Conservation (phyloP, 2,888 invertebrate genomes). For the Steinernema scapterisci region DNA sequence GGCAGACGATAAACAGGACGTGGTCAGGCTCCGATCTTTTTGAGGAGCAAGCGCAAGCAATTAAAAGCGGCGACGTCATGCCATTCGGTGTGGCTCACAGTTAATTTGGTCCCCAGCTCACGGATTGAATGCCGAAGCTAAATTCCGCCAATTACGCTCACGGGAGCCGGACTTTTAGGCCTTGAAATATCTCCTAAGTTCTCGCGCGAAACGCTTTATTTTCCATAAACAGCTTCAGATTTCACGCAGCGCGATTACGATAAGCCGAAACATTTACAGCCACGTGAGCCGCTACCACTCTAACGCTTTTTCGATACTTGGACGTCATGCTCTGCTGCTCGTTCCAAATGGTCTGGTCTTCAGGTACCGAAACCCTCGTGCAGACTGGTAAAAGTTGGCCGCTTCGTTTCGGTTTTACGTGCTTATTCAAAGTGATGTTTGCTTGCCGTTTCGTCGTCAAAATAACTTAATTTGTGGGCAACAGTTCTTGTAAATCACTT, state of each 20-base stretch:
- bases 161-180: not conserved
- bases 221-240: not conserved
- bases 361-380: too few species aligned
- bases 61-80: constrained; percentile 20
- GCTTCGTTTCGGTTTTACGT: too few species aligned
- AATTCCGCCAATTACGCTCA: constrained; percentile 23
- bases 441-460: too few species aligned
- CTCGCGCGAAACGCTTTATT: not conserved
- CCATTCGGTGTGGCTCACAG: not conserved
- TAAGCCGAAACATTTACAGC: constrained; percentile 5
- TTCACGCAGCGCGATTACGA: constrained; percentile 16
- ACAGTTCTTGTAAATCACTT: too few species aligned
- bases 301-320: too few species aligned
- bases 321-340: too few species aligned
- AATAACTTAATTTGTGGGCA: too few species aligned
- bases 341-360: too few species aligned
- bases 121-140: constrained; percentile 17
- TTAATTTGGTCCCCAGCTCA: not conserved
- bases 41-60: not conserved
- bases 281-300: too few species aligned
- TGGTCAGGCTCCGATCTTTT: not conserved
- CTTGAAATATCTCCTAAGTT: too few species aligned
- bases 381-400: too few species aligned
- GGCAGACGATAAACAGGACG: constrained; percentile 16
- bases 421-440: too few species aligned